Base-by-base conservation (phyloP, 92 coral and sea anemone species). In the Nematostella vectensis region DNA sequence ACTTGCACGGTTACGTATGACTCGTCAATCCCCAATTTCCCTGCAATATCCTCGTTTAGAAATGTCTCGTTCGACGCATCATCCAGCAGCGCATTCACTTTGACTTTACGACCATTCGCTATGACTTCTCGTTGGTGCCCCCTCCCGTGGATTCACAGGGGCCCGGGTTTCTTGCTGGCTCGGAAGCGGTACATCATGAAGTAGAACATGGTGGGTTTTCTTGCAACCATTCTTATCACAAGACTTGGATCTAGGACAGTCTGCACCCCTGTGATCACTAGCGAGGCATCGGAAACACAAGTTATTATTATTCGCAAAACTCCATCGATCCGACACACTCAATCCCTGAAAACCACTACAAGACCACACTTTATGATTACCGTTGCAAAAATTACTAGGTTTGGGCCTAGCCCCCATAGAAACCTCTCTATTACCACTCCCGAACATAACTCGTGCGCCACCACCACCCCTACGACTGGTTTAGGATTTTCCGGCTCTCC, bases 11-110 rank as follows among this genome's bases (percentile, higher is more conserved):
- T 60, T 61, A 73, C 56, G 20, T 69, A 79, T 0, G 66, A 24
- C 43, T 60, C 74, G 31, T 26, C 59, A 20, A 78, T 16, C 12
- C 76, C 86, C 19, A 71, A 75, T 12, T 50, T 42, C 25, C 72
- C 74, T 10, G 78, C 69, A 2, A 71, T 74, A 29, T 70, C 74
- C 30, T 77, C 78, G 27, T 70, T 77, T 52, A 71, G 17, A 24
- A 77, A 70, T 3, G 74, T 36, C 27, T 77, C 78, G 16, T 77
- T 77, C 17, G 83, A 77, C 49, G 78, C 74, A 45, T 63, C 78
- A 18, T 77, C 78, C 11, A 77, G 56, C 43, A 64, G 31, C 11
- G 78, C 78, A 53, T 77, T 70, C 22, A 77, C 73, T 44, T 70
- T 77, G 0, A 70, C 27, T 44, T 48, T 77, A 16, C 25, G 57